Base-by-base conservation (phyloP, 1,140 invertebrate species). In the Scaptomyza montana region DNA sequence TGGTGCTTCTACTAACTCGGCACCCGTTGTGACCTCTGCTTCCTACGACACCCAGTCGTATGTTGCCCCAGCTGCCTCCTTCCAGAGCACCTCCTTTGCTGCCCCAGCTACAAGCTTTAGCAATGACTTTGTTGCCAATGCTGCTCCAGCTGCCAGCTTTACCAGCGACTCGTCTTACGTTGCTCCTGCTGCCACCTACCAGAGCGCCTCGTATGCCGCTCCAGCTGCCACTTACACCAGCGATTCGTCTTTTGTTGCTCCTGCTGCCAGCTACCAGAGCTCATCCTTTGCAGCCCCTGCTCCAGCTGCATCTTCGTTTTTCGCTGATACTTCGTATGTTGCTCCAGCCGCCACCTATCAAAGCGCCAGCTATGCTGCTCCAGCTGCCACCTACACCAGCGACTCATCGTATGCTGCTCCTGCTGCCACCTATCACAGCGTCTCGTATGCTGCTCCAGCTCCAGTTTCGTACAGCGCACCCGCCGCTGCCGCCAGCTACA, bases 111-210 rank as follows among this genome's bases (percentile, higher is more conserved):
- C 30, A 8, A 43, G 36, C 54, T 36, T 2, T n/a, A 12, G 39
- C 33, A 36, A 36, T 36, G 33, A 36, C 33, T 57, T 57, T 19
- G 41, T 3, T 47, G 12, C 63, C 28, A 8, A 68, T 3, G n/a
- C 65, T 7, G 28, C 69, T 41, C 46, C 65, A 16, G 62, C 70
- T 16, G 61, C 65, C 30, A 43, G 41, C 53, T 46, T 50, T 9
- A 12, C 13, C 41, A 53, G 68, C 13, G 41, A 61, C 19, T 66
- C 65, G 2, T 79, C 73, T 8, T 59, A 69, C 33, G 41, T 72
- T 8, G 77, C 70, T n/a, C 76, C 72, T 1, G 66, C 69, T 49
- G 63, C 71, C 19, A 49, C 68, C 43, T 67, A 67, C 62, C 19
- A 76, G 21, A 70, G 55, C 7, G 57, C 50, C 3, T 63, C 72